Evolutionary conservation across 2,797 vertebrate species (phyloP).

Genomic region (Heteromormyrus szaboi): DNA sequence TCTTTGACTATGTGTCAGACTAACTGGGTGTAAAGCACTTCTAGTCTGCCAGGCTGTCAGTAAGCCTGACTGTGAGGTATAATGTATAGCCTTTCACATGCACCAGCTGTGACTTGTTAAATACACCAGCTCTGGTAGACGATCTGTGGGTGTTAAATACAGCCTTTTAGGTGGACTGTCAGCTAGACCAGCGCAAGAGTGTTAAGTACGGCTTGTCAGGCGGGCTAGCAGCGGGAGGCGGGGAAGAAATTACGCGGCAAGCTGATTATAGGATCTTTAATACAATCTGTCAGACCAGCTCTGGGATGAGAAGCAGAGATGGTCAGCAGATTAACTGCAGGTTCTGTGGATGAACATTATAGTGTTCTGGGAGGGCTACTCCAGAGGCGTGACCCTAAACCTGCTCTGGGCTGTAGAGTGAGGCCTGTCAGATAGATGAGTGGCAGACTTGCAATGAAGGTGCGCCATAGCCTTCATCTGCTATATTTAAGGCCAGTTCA

Average conservation of each 20-base stretch:
- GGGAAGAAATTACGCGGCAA: background rate
- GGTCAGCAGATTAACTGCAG: background rate
- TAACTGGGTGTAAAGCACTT: background rate
- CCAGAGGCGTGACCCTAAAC: background rate
- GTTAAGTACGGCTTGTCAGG: slow-evolving; percentile 1
- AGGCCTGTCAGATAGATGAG: background rate
- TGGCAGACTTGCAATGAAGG: background rate
- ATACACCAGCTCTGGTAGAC: background rate
- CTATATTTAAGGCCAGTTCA: background rate
- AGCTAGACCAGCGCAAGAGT: background rate
- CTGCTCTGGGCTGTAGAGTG: background rate
- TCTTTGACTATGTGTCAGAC: background rate
- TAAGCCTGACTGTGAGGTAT: background rate
- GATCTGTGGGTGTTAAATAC: background rate
- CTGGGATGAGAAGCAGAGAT: background rate
- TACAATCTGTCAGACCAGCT: background rate
- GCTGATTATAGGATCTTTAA: background rate
- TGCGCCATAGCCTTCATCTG: background rate
- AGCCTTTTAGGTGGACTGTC: background rate
- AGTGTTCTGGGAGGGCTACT: background rate
- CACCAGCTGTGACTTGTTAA: background rate
- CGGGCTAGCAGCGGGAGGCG: background rate
- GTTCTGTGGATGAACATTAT: background rate
- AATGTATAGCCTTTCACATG: background rate
- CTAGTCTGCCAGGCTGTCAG: background rate